Percentiles rank a stretch among this genome's conserved stretches.
Conservation (phyloP, 2,113 vertebrate genomes). For the Cromileptes altivelis region DNA sequence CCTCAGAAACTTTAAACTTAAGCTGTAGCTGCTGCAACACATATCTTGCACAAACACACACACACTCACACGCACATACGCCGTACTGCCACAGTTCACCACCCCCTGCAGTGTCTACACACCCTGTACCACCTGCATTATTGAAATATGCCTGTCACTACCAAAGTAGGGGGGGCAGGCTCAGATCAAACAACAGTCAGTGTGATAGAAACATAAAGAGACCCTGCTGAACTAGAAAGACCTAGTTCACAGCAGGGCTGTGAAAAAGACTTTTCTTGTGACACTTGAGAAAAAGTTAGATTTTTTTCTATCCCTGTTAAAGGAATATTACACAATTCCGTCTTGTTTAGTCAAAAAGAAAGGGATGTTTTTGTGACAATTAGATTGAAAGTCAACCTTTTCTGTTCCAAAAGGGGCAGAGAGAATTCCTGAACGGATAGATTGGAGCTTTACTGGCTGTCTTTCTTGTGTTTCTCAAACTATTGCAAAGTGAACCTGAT, state of each 20-base stretch:
- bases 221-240: conserved; percentile 42
- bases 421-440: background rate
- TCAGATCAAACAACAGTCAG: conserved; percentile 45
- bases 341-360: background rate
- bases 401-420: background rate
- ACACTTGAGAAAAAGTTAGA: conserved; percentile 18
- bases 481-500: too few species aligned
- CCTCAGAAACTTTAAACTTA: conserved; percentile 2
- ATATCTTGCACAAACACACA: background rate
- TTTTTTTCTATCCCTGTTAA: background rate
- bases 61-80: background rate
- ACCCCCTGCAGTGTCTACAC: conserved; percentile 15
- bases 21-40: conserved; percentile 28
- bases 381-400: background rate
- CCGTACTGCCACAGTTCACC: background rate
- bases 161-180: conserved; percentile 21
- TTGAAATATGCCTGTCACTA: conserved; percentile 58
- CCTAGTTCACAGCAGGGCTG: conserved; percentile 22
- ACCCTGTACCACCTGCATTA: conserved; percentile 47
- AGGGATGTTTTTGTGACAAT: background rate
- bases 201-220: conserved; percentile 45
- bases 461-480: background rate
- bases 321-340: background rate
- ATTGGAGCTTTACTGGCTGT: background rate
- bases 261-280: conserved; percentile 29